Evolutionary conservation across 2,113 vertebrate species (phyloP).

Genomic region (Thryonomys swinderianus): DNA sequence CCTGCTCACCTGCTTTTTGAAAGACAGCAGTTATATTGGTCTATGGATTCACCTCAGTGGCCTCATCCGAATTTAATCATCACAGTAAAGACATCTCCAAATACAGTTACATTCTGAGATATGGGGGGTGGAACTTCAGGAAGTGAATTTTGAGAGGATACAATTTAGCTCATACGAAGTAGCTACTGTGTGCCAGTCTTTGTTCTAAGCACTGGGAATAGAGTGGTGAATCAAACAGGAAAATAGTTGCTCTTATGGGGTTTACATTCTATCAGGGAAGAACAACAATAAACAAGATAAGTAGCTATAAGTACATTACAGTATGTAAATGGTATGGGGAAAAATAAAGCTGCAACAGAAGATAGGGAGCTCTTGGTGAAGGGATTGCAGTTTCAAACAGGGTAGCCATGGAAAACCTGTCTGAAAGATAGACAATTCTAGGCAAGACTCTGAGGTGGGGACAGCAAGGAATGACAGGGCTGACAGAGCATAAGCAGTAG

Average conservation of each 20-base stretch:
- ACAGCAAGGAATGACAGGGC: neutral
- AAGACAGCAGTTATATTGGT: neutral
- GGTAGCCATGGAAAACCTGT: neutral
- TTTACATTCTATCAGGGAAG: neutral
- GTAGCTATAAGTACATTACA: slow-evolving; percentile 46
- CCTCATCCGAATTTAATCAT: slow-evolving; percentile 19
- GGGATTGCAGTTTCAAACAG: slow-evolving; percentile 25
- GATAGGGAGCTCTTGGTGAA: neutral
- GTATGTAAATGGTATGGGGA: neutral
- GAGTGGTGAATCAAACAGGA: slow-evolving; percentile 25
- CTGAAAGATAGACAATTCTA: slow-evolving; percentile 30
- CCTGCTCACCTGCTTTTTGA: neutral
- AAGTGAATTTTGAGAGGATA: neutral
- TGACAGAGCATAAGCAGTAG: neutral
- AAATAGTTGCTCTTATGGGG: neutral
- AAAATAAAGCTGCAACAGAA: slow-evolving; percentile 31
- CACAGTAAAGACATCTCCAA: neutral
- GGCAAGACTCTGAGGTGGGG: neutral
- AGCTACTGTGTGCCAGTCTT: neutral
- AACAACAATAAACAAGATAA: slow-evolving; percentile 22
- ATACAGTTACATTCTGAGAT: neutral
- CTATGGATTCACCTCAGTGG: neutral
- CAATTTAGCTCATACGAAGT: neutral
- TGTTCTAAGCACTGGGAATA: neutral
- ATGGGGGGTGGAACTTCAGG: neutral